These are phyloP conservation scores for Acanthococcus lagerstroemiae DNA, from an alignment of 2,888 invertebrate genomes.

Conservation along the genomic window DNA sequence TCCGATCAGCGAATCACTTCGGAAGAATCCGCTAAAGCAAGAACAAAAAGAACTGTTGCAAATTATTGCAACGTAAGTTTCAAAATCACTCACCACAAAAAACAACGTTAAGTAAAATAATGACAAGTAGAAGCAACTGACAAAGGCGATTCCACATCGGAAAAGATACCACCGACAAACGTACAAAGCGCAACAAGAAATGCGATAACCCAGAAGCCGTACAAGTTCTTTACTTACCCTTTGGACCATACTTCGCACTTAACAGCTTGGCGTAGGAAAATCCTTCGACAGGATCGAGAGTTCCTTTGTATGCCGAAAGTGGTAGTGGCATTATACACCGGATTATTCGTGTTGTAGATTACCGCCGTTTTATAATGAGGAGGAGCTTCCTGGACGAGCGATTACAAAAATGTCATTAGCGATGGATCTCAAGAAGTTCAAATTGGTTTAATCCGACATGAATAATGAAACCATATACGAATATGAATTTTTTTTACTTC, in stretches of 20 bases:
- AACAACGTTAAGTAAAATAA: background rate
- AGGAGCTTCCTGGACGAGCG: conserved; percentile 53
- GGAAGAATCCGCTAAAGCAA: conserved; percentile 63
- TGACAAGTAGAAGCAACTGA: background rate
- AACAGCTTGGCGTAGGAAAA: conserved; percentile 78
- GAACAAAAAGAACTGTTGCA: conserved; percentile 23
- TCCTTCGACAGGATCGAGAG: conserved; percentile 67
- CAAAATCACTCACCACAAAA: too few species aligned
- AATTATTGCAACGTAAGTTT: conserved; percentile 23
- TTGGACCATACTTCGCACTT: conserved; percentile 87
- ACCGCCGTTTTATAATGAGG: conserved; percentile 64
- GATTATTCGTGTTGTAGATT: conserved; percentile 76
- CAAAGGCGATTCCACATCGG: too few species aligned
- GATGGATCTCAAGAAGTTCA: too few species aligned
- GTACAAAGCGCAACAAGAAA: too few species aligned
- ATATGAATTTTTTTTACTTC: too few species aligned
- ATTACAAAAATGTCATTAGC: background rate
- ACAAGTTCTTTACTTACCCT: conserved; percentile 69
- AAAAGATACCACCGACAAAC: too few species aligned
- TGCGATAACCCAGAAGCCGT: too few species aligned
- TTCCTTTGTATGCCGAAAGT: conserved; percentile 68
- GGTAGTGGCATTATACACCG: conserved; percentile 74
- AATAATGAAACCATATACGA: too few species aligned
- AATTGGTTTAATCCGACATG: too few species aligned
- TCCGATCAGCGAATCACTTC: conserved; percentile 77